These are phyloP conservation scores for Drosophila kohkoa DNA, from an alignment of 1,140 invertebrate genomes.

Conservation along the genomic window DNA sequence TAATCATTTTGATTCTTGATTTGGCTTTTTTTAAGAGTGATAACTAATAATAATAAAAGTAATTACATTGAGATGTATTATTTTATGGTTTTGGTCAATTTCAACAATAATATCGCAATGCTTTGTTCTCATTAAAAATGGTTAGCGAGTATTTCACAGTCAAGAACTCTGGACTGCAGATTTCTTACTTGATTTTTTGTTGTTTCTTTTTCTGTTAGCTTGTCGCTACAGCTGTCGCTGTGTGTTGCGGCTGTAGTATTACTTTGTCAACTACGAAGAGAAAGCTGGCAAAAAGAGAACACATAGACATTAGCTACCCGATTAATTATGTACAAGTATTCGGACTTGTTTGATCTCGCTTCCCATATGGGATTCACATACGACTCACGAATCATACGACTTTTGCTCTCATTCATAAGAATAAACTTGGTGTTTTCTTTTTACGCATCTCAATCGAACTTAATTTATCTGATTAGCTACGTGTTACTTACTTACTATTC, in stretches of 20 bases:
- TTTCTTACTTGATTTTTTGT: too few relatives aligned
- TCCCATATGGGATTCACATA: neutral
- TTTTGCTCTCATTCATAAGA: neutral
- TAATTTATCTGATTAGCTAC: constrained; percentile 2
- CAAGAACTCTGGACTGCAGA: too few relatives aligned
- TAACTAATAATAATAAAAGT: too few relatives aligned
- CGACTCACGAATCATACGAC: neutral
- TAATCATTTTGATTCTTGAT: too few relatives aligned
- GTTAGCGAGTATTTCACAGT: too few relatives aligned
- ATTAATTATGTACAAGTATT: constrained; percentile 10
- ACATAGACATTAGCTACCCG: neutral
- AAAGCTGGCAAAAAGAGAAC: neutral
- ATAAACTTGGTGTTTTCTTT: neutral
- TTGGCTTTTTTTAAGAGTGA: too few relatives aligned
- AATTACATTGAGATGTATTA: too few relatives aligned
- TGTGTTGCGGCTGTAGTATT: neutral
- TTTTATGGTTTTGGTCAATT: too few relatives aligned
- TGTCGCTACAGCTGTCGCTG: neutral
- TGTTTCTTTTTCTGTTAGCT: neutral
- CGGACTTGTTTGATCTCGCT: constrained; percentile 35
- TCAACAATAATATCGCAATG: too few relatives aligned
- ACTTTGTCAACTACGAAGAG: constrained; percentile 12
- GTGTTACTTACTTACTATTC: constrained; percentile 44
- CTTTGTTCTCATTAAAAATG: too few relatives aligned
- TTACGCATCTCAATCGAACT: neutral